Conservation (phyloP, 2,888 invertebrate species). For the Eledona agricola region DNA sequence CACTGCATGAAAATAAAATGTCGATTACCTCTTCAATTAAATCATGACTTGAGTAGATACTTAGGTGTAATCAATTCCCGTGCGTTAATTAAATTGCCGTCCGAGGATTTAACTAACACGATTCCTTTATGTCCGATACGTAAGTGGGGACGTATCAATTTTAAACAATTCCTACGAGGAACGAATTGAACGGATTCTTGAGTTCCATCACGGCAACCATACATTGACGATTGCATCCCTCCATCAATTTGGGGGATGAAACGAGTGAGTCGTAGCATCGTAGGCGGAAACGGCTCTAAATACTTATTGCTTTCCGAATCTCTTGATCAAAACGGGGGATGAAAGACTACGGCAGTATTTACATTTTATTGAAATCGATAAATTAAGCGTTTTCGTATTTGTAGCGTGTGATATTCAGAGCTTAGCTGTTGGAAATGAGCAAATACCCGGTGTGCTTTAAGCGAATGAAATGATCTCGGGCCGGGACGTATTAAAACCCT, state of each 20-base stretch:
- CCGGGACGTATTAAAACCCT: constrained; percentile 12
- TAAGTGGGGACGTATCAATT: too few species aligned
- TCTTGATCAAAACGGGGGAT: constrained; percentile 7
- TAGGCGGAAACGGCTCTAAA: constrained; percentile 11
- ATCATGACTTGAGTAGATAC: too few species aligned
- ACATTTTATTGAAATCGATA: constrained; percentile 20
- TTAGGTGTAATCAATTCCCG: too few species aligned
- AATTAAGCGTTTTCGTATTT: too few species aligned
- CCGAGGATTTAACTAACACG: too few species aligned
- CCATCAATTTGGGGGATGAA: constrained; percentile 8
- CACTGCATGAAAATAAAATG: too few species aligned
- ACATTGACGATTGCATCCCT: constrained; percentile 22
- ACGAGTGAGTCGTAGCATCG: constrained; percentile 8
- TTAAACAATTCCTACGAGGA: constrained; percentile 16
- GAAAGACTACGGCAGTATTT: constrained; percentile 15
- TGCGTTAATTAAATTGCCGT: too few species aligned
- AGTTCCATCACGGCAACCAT: constrained; percentile 14
- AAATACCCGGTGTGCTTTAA: too few species aligned
- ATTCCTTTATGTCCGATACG: too few species aligned
- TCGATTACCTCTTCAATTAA: too few species aligned
- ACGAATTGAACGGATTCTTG: constrained; percentile 9
- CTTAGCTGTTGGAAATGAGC: too few species aligned
- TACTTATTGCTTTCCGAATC: constrained; percentile 10
- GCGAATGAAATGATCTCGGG: constrained; percentile 14
- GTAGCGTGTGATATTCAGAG: too few species aligned